phyloP scores from a whole-genome alignment of 2,113 vertebrate species.

The Alexandromys fortis region DNA sequence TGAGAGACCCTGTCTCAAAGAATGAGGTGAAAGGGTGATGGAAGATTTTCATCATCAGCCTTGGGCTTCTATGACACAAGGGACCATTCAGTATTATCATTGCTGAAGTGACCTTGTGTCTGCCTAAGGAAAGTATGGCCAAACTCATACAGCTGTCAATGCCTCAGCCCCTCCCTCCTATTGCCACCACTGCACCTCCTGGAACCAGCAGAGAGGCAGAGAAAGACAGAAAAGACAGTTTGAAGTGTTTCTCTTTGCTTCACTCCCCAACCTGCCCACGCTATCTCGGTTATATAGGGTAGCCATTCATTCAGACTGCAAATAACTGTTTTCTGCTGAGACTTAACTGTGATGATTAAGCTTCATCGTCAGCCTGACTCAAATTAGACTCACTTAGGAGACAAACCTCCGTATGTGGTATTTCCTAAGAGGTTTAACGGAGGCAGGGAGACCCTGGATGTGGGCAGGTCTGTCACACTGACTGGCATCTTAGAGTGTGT shows the following conservation, averaged over 20 bases:
- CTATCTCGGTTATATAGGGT: not conserved
- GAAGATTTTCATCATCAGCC: not conserved
- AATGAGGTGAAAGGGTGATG: not conserved
- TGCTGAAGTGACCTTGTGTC: not conserved
- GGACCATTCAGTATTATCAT: not conserved
- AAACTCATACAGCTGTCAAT: not conserved
- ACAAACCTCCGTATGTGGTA: not conserved
- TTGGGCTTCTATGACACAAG: not conserved
- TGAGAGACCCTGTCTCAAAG: not conserved
- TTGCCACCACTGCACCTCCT: not conserved
- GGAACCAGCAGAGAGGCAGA: not conserved
- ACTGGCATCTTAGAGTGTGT: not conserved
- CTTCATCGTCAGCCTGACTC: not conserved
- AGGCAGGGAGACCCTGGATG: not conserved
- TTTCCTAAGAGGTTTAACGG: not conserved
- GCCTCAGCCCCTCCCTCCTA: not conserved
- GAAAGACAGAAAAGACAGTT: not conserved
- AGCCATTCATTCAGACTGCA: not conserved
- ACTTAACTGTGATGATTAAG: not conserved
- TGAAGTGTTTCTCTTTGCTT: slow-evolving; percentile 3
- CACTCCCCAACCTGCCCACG: not conserved
- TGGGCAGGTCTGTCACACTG: not conserved
- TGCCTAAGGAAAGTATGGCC: not conserved
- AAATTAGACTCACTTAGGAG: not conserved
- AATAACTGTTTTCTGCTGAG: not conserved